Evolutionary conservation across 1,140 invertebrate genomes (phyloP).

Genomic region (Drosophila quadrilineata): DNA sequence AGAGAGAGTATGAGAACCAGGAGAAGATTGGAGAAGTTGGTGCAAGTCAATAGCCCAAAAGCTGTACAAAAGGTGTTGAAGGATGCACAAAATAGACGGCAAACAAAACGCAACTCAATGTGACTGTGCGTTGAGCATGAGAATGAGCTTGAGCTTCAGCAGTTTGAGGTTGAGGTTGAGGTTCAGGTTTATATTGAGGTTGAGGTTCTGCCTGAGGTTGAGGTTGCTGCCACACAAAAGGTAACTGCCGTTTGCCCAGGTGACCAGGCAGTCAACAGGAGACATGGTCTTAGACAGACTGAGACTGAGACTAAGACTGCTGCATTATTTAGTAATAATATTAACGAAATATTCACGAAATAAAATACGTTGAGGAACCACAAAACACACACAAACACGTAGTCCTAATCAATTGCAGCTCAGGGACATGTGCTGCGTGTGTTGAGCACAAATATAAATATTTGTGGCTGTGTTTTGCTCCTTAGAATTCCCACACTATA

Average conservation of each 20-base stretch:
- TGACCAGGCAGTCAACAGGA: slow-evolving; percentile 16
- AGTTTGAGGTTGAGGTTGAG: too few relatives aligned
- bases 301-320: slow-evolving; percentile 12
- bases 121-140: slow-evolving; percentile 51
- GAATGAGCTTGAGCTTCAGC: neutral
- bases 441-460: neutral
- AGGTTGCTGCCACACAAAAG: slow-evolving; percentile 6
- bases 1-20: too few relatives aligned
- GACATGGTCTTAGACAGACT: neutral
- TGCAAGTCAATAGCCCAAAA: slow-evolving; percentile 25
- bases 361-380: too few relatives aligned
- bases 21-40: too few relatives aligned
- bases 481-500: too few relatives aligned
- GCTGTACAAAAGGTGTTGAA: slow-evolving; percentile 59
- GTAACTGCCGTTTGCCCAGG: slow-evolving; percentile 42
- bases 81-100: slow-evolving; percentile 61
- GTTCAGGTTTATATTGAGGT: slow-evolving; percentile 4
- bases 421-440: slow-evolving; percentile 31
- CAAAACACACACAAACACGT: too few relatives aligned
- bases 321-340: slow-evolving; percentile 68
- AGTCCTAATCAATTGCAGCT: slow-evolving; percentile 66
- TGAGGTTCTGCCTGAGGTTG: neutral
- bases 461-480: neutral
- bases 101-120: slow-evolving; percentile 9
- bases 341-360: slow-evolving; percentile 30